A percentile compares a stretch with the other conserved stretches of the same genome.
These are phyloP conservation scores for Patiria miniata DNA, from an alignment of 35 echinoderm and acorn worm species.

Conservation along the genomic window DNA sequence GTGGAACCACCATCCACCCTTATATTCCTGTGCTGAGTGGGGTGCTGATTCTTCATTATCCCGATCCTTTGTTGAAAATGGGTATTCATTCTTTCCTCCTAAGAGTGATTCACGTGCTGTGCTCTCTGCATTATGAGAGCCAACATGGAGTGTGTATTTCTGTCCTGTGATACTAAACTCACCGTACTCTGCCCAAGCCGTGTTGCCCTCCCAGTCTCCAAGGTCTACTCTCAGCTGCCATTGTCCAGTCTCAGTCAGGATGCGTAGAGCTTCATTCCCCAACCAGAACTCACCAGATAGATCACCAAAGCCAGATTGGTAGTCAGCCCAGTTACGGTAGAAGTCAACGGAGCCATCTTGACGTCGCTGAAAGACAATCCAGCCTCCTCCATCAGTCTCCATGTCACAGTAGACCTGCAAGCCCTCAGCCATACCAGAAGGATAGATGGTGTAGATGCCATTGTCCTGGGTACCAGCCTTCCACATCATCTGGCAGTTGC, in stretches of 20 bases:
- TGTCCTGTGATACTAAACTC: neutral
- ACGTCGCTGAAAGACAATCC: slow-evolving; percentile 49
- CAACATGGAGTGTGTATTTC: neutral
- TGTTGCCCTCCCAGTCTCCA: slow-evolving; percentile 22
- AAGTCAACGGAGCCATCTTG: slow-evolving; percentile 47
- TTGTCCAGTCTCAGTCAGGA: slow-evolving; percentile 20
- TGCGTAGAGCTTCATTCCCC: slow-evolving; percentile 26
- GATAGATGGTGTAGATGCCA: slow-evolving; percentile 2
- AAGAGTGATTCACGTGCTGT: neutral
- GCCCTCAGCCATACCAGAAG: neutral
- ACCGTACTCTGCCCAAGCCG: slow-evolving; percentile 11
- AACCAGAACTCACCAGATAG: slow-evolving; percentile 44
- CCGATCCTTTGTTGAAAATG: neutral
- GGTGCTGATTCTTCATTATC: neutral
- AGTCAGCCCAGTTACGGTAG: slow-evolving; percentile 38
- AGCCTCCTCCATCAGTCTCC: slow-evolving; percentile 39
- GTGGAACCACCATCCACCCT: neutral
- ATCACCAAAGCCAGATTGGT: slow-evolving; percentile 45
- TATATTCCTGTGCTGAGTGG: neutral
- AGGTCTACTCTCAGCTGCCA: slow-evolving; percentile 23
- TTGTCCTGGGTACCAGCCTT: neutral
- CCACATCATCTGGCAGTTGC: neutral
- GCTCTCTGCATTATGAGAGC: neutral
- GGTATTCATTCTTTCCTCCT: neutral
- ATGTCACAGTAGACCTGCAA: slow-evolving; percentile 48